Conservation (phyloP, 1,140 invertebrate genomes). For the Drosophila lini region DNA sequence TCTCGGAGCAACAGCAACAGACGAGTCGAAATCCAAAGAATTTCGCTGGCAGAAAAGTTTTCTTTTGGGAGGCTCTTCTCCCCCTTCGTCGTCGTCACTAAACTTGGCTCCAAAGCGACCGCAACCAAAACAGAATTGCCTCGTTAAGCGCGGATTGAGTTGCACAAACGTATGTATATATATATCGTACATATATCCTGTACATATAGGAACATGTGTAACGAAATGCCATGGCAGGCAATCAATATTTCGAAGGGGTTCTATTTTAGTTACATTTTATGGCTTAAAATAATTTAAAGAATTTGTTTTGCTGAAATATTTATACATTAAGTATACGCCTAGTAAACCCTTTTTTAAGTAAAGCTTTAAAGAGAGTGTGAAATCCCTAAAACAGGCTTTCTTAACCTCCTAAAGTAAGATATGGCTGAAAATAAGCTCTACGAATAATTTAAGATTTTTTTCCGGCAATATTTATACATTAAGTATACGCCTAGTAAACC, state of each 20-base stretch:
- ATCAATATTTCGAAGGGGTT: constrained; percentile 31
- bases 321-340: no score
- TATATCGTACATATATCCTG: constrained; percentile 1
- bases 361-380: no score
- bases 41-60: constrained; percentile 16
- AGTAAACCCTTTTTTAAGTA: no score
- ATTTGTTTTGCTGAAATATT: no score
- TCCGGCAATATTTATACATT: no score
- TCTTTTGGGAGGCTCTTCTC: neutral
- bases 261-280: neutral
- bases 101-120: constrained; percentile 40
- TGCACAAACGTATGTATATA: constrained; percentile 4
- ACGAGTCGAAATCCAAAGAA: constrained; percentile 35
- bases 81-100: neutral
- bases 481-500: no score
- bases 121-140: constrained; percentile 44
- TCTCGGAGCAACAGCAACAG: constrained; percentile 20
- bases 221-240: constrained; percentile 15
- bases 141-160: constrained; percentile 34
- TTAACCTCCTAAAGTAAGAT: no score
- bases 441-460: no score
- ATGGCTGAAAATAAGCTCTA: no score
- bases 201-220: constrained; percentile 18
- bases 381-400: no score
- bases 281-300: neutral